Evolutionary conservation across 1,140 invertebrate species (phyloP).

Genomic region (Habropoda laboriosa): DNA sequence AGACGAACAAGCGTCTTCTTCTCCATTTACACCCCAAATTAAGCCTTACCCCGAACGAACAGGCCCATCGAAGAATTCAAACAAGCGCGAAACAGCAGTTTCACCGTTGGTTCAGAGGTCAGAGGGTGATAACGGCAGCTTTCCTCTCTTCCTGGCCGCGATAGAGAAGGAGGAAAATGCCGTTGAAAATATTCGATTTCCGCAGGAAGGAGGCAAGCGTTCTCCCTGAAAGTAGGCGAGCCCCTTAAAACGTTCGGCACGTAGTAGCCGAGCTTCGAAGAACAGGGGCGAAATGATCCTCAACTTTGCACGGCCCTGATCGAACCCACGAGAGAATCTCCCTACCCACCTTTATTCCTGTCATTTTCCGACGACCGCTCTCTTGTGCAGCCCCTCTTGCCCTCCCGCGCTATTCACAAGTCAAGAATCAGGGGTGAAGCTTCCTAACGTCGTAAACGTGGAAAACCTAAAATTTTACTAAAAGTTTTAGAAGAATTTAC

Average conservation of each 20-base stretch:
- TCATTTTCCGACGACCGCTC: neutral
- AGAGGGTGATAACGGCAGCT: slow-evolving; percentile 18
- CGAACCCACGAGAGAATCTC: slow-evolving; percentile 31
- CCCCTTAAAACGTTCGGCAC: slow-evolving; percentile 59
- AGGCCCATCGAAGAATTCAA: neutral
- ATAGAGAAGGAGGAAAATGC: slow-evolving; percentile 33
- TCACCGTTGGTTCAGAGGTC: neutral
- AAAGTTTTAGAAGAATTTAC: too few relatives aligned
- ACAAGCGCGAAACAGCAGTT: neutral
- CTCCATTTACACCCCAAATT: too few relatives aligned
- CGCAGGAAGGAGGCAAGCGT: slow-evolving; percentile 43
- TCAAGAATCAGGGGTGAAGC: neutral
- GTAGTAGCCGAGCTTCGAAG: slow-evolving; percentile 40
- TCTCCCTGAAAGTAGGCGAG: slow-evolving; percentile 51
- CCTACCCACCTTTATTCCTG: slow-evolving; percentile 41
- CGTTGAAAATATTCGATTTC: slow-evolving; percentile 65
- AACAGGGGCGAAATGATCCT: slow-evolving; percentile 51
- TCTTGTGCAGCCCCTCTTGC: neutral
- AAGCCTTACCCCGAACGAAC: too few relatives aligned
- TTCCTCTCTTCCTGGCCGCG: slow-evolving; percentile 3
- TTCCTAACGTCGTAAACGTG: neutral
- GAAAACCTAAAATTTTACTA: too few relatives aligned
- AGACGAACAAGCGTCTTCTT: too few relatives aligned
- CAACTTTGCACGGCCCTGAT: slow-evolving; percentile 42
- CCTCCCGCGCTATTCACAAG: slow-evolving; percentile 4